A percentile compares a stretch with the other conserved stretches of the same genome.
Evolutionary conservation across 1,140 invertebrate species (phyloP).

Genomic region (Pemphigus obesinymphae): DNA sequence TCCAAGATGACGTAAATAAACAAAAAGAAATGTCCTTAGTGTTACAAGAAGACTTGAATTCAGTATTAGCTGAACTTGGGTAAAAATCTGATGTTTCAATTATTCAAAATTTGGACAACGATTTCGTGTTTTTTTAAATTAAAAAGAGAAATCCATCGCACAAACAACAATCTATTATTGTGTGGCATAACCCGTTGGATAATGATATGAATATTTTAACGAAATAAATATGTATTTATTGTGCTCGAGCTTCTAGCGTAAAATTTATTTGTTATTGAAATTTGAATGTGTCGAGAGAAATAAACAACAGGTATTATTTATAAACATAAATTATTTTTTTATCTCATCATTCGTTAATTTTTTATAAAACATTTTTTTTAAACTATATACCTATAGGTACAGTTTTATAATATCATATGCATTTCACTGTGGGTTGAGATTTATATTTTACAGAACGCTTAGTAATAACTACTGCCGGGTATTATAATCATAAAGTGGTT

Average conservation of each 20-base stretch:
- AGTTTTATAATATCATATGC: too few relatives aligned
- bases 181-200: background rate
- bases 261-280: background rate
- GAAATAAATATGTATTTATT: background rate
- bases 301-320: too few relatives aligned
- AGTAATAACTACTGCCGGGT: too few relatives aligned
- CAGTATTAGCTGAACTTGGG: slow-evolving; percentile 68
- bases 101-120: background rate
- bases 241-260: background rate
- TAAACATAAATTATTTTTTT: too few relatives aligned
- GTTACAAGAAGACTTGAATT: slow-evolving; percentile 76
- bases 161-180: background rate
- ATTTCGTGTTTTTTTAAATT: background rate
- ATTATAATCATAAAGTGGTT: background rate
- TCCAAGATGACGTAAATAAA: slow-evolving; percentile 77
- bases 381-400: too few relatives aligned
- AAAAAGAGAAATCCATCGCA: background rate
- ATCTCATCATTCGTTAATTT: too few relatives aligned
- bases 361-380: too few relatives aligned
- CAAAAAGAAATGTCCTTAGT: slow-evolving; percentile 70
- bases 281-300: background rate
- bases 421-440: background rate
- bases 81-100: slow-evolving; percentile 46
- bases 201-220: background rate
- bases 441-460: background rate